Conservation (phyloP, 1,140 invertebrate genomes). For the Steinernema khuongi region DNA sequence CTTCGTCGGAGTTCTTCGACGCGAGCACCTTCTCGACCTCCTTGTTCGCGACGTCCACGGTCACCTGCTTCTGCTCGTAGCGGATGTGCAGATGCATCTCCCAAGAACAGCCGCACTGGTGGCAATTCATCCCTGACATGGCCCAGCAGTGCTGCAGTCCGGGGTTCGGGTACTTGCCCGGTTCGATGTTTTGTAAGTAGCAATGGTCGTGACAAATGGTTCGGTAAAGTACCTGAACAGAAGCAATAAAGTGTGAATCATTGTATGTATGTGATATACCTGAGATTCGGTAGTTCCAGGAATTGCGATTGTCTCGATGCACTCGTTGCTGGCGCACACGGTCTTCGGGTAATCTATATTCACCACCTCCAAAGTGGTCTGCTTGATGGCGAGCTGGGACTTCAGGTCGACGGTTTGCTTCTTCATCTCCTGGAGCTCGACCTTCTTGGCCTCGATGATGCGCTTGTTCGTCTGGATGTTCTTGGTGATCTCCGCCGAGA, state of each 20-base stretch:
- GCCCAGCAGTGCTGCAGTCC: constrained; percentile 16
- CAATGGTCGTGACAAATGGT: constrained; percentile 20
- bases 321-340: constrained; percentile 24
- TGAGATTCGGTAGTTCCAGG: neutral
- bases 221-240: constrained; percentile 4
- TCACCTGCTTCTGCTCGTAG: neutral
- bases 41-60: constrained; percentile 9
- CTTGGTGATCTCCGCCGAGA: neutral
- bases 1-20: neutral
- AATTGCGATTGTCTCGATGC: constrained; percentile 14
- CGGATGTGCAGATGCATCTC: constrained; percentile 10
- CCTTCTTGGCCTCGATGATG: neutral
- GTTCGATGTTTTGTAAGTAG: constrained; percentile 15
- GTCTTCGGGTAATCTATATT: constrained; percentile 19
- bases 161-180: constrained; percentile 14
- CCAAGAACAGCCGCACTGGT: neutral
- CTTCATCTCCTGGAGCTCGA: neutral
- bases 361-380: neutral
- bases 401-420: constrained; percentile 3
- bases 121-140: constrained; percentile 19
- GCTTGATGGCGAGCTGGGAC: constrained; percentile 10
- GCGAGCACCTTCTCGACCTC: constrained; percentile 26
- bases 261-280: neutral
- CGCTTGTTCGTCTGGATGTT: neutral
- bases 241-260: too few species aligned